Conservation (phyloP, 2,888 invertebrate species). For the Emesis furor region DNA sequence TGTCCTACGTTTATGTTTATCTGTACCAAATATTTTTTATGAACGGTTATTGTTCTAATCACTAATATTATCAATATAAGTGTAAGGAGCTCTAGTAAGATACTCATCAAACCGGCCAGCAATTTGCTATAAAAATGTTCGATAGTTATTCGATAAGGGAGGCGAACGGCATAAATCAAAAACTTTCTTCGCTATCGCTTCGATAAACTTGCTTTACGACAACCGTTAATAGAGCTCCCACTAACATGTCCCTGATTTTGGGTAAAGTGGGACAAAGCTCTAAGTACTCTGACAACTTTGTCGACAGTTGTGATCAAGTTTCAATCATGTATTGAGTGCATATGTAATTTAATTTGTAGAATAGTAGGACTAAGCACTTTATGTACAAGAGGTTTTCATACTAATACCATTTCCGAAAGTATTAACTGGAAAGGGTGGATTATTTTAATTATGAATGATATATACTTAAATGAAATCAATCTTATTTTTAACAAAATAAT, state of each 20-base stretch:
- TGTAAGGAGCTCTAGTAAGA: background rate
- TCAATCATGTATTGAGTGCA: background rate
- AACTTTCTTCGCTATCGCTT: constrained; percentile 81
- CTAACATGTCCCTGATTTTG: constrained; percentile 30
- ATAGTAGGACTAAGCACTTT: background rate
- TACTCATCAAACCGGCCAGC: background rate
- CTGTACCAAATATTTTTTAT: too few species aligned
- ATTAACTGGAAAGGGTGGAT: too few species aligned
- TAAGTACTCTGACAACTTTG: constrained; percentile 3
- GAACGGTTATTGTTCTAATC: too few species aligned
- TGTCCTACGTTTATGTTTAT: too few species aligned
- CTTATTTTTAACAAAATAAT: too few species aligned
- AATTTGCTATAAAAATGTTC: constrained; percentile 22
- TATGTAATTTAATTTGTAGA: background rate
- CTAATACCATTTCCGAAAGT: too few species aligned
- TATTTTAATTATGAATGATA: too few species aligned
- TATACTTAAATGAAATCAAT: too few species aligned
- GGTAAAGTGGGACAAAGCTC: constrained; percentile 14
- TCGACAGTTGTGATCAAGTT: background rate
- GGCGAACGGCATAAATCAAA: constrained; percentile 80
- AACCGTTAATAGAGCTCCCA: constrained; percentile 78
- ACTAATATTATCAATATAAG: background rate
- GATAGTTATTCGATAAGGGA: constrained; percentile 11
- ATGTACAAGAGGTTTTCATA: background rate
- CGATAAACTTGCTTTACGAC: constrained; percentile 82